Conservation (phyloP, 2,888 invertebrate genomes). For the Atherix ibis region DNA sequence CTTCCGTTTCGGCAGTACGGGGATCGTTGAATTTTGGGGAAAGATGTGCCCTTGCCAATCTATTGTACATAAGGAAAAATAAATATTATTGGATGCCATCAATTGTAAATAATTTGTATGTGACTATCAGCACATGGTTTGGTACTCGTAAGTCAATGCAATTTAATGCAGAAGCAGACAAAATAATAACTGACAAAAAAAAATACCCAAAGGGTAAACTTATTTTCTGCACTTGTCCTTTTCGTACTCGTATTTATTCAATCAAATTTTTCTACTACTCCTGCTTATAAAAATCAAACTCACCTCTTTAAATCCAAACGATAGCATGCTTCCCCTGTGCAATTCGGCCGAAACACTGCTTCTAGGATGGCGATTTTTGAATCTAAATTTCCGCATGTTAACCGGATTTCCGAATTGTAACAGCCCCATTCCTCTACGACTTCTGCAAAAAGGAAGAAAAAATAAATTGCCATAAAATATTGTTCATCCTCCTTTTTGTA, state of each 20-base stretch:
- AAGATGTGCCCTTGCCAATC: slow-evolving; percentile 7
- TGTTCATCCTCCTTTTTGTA: no score
- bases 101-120: no score
- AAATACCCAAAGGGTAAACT: no score
- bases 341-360: slow-evolving; percentile 39
- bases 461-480: background rate
- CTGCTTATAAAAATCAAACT: no score
- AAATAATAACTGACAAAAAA: no score
- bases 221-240: no score
- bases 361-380: slow-evolving; percentile 47
- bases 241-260: no score
- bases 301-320: slow-evolving; percentile 15
- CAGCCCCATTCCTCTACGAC: slow-evolving; percentile 47
- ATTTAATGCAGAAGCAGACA: no score
- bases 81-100: background rate
- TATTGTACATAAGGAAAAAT: no score
- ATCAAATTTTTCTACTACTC: no score
- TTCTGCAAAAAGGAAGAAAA: slow-evolving; percentile 36
- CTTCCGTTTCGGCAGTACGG: slow-evolving; percentile 15
- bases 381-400: slow-evolving; percentile 46
- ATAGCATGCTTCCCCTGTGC: slow-evolving; percentile 15
- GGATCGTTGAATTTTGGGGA: slow-evolving; percentile 5
- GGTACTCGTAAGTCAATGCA: no score
- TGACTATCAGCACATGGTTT: no score
- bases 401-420: slow-evolving; percentile 41